Evolutionary conservation across 2,113 vertebrate species (phyloP).

Genomic region (Nicator chloris): DNA sequence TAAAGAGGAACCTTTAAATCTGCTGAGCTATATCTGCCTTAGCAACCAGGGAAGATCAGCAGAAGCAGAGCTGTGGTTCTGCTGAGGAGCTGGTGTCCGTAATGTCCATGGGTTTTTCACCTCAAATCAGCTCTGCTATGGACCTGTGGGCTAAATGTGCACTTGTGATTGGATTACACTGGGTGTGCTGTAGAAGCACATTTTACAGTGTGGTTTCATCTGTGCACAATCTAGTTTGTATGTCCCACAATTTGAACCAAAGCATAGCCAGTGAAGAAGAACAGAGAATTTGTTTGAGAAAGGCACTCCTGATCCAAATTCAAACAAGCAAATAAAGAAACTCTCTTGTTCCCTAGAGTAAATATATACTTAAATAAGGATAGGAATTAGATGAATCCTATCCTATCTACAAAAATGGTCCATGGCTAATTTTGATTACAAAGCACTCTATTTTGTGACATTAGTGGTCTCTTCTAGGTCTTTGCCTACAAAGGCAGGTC

Average conservation of each 20-base stretch:
- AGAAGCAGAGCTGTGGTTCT: not conserved
- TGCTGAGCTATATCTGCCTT: not conserved
- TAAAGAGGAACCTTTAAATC: not conserved
- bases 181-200: not conserved
- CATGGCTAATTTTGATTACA: not conserved
- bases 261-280: not conserved
- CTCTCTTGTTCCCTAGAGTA: rapidly evolving
- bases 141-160: not conserved
- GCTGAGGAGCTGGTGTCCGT: not conserved
- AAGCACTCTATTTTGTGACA: not conserved
- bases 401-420: not conserved
- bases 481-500: not conserved
- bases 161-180: not conserved
- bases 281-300: not conserved
- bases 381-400: not conserved
- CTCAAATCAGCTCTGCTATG: not conserved
- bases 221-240: rapidly evolving
- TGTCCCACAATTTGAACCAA: not conserved
- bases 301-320: not conserved
- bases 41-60: not conserved
- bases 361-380: not conserved
- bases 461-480: not conserved
- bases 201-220: not conserved
- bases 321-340: not conserved
- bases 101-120: rapidly evolving